phyloP scores from a whole-genome alignment of 2,797 vertebrate genomes.

The Paramormyrops hopkinsi region DNA sequence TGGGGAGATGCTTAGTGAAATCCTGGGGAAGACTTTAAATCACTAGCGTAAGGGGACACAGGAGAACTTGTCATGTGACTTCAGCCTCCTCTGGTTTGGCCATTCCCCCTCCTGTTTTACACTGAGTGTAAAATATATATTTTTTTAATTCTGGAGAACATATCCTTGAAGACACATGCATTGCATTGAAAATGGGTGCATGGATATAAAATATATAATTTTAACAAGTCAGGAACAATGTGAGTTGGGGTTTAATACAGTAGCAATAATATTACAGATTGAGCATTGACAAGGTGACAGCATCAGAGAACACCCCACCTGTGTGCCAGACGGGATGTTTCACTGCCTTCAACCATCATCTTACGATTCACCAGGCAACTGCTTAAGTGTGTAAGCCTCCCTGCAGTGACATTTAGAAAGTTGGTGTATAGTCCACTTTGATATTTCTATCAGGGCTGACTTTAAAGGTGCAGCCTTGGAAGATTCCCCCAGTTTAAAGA shows the following conservation, averaged over 20 bases:
- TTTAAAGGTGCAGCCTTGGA: constrained; percentile 57
- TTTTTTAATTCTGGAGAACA: neutral
- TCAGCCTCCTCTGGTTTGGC: neutral
- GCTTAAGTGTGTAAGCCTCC: constrained; percentile 53
- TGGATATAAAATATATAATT: neutral
- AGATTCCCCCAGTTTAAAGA: constrained; percentile 51
- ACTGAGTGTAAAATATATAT: neutral
- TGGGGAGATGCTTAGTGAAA: neutral
- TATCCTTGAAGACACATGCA: neutral
- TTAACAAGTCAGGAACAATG: neutral
- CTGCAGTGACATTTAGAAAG: constrained; percentile 61
- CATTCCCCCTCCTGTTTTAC: neutral
- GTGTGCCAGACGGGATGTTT: constrained; percentile 41
- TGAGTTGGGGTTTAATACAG: neutral
- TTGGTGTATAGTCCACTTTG: constrained; percentile 53
- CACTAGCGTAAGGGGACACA: neutral
- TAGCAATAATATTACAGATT: constrained; percentile 42
- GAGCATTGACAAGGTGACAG: constrained; percentile 49
- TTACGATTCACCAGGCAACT: constrained; percentile 50
- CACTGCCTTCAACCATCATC: constrained; percentile 55
- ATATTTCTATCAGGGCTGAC: constrained; percentile 61
- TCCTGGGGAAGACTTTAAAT: neutral
- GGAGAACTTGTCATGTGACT: neutral
- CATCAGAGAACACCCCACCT: constrained; percentile 40
- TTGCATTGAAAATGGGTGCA: neutral